Evolutionary conservation across 2,797 vertebrate species (phyloP), one percentile per base, ranked within the genome.

Genomic region (Tiaroga cobitis): DNA sequence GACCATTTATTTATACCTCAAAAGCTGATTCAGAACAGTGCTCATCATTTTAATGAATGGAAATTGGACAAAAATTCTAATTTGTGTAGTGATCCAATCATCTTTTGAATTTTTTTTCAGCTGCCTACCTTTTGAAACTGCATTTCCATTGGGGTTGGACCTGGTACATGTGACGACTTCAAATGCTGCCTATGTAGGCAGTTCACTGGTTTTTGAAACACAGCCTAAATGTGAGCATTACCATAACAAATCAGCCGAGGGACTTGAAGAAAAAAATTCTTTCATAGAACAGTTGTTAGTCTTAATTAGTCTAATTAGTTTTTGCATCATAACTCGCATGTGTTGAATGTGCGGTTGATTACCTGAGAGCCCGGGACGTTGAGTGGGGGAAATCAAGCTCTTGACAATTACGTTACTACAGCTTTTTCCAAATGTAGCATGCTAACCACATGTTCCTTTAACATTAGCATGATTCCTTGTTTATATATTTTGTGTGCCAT

Each of bases 301-400:
- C 32, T 67, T 51, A 75, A 83, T 83, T 83, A 75, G 59, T 75
- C 59, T 3, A 83, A 83, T 75, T 72, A 67, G 21, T 51, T 80
- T 83, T 65, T 63, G 41, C 18, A 65, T 75, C 24, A 63, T 65
- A 83, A 65, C 41, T 37, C 26, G 59, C 72, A 51, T 51, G 70
- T 51, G 81, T 49, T 65, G 70, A 75, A 83, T 75, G 70, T 83
- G 43, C 6, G 6, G 21, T 67, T 65, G 81, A 75, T 83, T 83
- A 65, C 29, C 72, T 67, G 70, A 83, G 72, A 83, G 70, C 70
- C 41, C 8, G 24, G 26, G 56, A 73, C 0, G 19, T 26, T 51
- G 21, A 83, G 72, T 15, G 15, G 81, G 59, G 5, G 65, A 82
- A 75, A 75, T 83, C 41, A 83, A 75, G 56, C 21, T 63, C 59